Evolutionary conservation across 2,797 vertebrate species (phyloP), one percentile per base, ranked within the genome.

Genomic region (Crenuchus spilurus): DNA sequence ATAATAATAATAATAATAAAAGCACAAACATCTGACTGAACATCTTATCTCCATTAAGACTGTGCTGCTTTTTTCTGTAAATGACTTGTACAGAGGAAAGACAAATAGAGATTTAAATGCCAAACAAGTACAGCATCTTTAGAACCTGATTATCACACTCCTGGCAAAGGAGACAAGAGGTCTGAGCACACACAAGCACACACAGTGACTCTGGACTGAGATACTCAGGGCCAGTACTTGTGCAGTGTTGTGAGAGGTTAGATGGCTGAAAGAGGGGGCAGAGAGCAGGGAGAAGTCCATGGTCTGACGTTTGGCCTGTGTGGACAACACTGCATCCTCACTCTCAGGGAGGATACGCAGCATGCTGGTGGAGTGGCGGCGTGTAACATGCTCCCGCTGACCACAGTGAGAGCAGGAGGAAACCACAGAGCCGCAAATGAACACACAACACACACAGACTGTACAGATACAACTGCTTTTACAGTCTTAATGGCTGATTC

Each of bases 241-340:
- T 86, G 89, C 87, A 86, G 87, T 80, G 76, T 87, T 76, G 80
- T 84, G 93, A 83, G 84, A 77, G 76, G 81, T 30, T 54, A 83
- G 88, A 84, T 94, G 94, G 80, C 87, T 88, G 82, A 93, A 86
- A 85, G 90, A 72, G 57, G 94, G 92, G 62, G 89, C 72, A 68
- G 90, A 92, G 76, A 98, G 93, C 81, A 96, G 87, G 76, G 95
- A 96, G 86, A 98, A 96, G 87, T 98, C 96, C 95, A 96, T 82
- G 76, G 95, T 96, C 89, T 90, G 90, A 73, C 92, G 93, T 76
- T 95, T 94, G 90, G 86, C 87, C 87, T 84, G 92, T 81, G 87
- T 75, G 49, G 90, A 84, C 65, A 86, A 88, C 82, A 70, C 67
- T 48, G 72, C 85, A 80, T 95, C 94, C 76, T 94, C 92, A 41